A percentile compares a stretch with the other conserved stretches of the same genome.
Evolutionary conservation across 2,888 invertebrate species (phyloP).

Genomic region (Drosophila neotestacea): DNA sequence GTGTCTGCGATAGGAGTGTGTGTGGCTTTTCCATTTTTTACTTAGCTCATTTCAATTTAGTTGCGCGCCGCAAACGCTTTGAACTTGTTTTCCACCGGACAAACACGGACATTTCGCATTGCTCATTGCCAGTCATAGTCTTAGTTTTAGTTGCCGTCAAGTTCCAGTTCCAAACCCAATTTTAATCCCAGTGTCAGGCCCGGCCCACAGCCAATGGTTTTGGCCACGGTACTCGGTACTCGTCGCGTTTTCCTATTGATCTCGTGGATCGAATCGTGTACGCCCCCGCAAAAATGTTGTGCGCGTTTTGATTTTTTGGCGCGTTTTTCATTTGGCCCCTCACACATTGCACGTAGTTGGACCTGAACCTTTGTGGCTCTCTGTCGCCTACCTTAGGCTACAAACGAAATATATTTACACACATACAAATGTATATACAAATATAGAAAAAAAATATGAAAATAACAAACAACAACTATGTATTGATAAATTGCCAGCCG

Average conservation of each 20-base stretch:
- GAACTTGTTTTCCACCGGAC: conserved; percentile 74
- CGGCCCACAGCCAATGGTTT: conserved; percentile 49
- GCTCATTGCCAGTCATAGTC: conserved; percentile 6
- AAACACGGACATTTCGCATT: conserved; percentile 46
- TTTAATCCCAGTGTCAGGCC: conserved; percentile 44
- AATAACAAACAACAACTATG: conserved; percentile 61
- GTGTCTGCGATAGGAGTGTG: conserved; percentile 40
- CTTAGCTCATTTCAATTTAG: conserved; percentile 78
- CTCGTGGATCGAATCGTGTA: conserved; percentile 54
- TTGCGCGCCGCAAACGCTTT: conserved; percentile 82
- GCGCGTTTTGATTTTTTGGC: conserved; percentile 77
- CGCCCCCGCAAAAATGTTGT: conserved; percentile 62
- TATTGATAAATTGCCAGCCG: conserved; percentile 84
- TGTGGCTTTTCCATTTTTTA: conserved; percentile 74
- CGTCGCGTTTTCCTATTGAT: conserved; percentile 64
- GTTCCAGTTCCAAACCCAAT: conserved; percentile 16
- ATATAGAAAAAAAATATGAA: conserved; percentile 13
- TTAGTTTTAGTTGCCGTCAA: neutral
- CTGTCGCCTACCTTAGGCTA: conserved; percentile 57
- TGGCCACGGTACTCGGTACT: conserved; percentile 9
- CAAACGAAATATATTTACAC: conserved; percentile 5
- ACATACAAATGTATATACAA: neutral
- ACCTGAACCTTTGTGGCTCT: conserved; percentile 63
- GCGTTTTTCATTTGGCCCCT: conserved; percentile 71
- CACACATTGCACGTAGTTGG: conserved; percentile 55